Conservation (phyloP, 2,113 vertebrate genomes). For the Bujurquina vittata region DNA sequence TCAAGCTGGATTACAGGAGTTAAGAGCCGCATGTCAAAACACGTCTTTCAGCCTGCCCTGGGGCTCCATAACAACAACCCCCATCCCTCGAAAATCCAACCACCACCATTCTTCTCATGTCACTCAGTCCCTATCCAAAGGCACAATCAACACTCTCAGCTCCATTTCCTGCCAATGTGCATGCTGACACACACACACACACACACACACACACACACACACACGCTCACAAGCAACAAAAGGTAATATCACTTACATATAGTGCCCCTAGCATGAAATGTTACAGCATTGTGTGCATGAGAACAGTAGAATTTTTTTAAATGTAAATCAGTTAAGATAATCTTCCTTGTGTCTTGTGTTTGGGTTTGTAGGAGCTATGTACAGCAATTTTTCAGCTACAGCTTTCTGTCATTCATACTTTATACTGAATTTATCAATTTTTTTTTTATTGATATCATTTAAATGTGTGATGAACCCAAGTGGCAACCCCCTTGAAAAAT, state of each 20-base stretch:
- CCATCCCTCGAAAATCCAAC: constrained; percentile 35
- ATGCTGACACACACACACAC: constrained; percentile 26
- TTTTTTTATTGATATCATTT: not conserved
- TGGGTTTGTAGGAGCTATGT: not conserved
- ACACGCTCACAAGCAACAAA: constrained; percentile 23
- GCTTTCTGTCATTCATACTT: constrained; percentile 2
- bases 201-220: constrained; percentile 10
- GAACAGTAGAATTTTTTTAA: not conserved
- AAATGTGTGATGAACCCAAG: not conserved
- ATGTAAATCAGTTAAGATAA: constrained; percentile 28
- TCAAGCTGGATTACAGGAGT: constrained; percentile 58
- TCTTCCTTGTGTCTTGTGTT: not conserved
- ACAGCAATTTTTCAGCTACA: not conserved
- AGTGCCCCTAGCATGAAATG: constrained; percentile 10
- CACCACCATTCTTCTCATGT: constrained; percentile 53
- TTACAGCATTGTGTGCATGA: not conserved
- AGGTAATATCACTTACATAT: constrained; percentile 16
- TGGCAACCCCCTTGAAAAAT: too few species aligned
- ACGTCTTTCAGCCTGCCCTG: constrained; percentile 53
- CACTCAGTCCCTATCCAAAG: constrained; percentile 52
- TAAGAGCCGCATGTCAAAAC: constrained; percentile 69
- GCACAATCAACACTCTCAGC: constrained; percentile 63
- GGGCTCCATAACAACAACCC: constrained; percentile 64
- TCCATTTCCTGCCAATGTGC: constrained; percentile 52
- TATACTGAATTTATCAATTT: not conserved